A percentile compares a stretch with the other conserved stretches of the same genome.
These are phyloP conservation scores for Geotrupes spiniger DNA, from an alignment of 2,888 invertebrate species.

Conservation along the genomic window DNA sequence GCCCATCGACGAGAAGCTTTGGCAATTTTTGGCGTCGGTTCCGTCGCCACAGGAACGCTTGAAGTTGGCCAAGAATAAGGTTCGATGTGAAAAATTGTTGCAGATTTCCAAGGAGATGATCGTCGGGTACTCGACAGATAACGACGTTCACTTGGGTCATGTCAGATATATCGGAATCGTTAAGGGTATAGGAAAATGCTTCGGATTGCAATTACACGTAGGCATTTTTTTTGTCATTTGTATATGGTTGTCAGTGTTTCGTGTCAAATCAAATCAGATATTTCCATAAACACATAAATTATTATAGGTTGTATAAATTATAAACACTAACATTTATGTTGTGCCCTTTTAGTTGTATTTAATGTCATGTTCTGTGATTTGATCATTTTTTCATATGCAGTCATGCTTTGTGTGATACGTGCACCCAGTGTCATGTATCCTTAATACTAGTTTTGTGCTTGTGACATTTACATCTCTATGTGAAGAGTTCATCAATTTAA, in stretches of 20 bases:
- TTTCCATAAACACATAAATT: too few species aligned
- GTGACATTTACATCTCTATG: too few species aligned
- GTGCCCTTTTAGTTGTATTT: too few species aligned
- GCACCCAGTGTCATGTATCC: too few species aligned
- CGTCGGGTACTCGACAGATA: conserved; percentile 46
- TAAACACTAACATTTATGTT: too few species aligned
- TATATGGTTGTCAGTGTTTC: conserved; percentile 7
- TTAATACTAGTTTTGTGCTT: too few species aligned
- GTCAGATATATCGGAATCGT: conserved; percentile 58
- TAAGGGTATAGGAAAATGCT: conserved; percentile 55
- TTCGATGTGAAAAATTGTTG: conserved; percentile 50
- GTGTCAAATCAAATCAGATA: conserved; percentile 3
- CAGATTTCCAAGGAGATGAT: conserved; percentile 44
- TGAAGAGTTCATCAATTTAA: too few species aligned
- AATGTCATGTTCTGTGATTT: not conserved
- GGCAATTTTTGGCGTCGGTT: conserved; percentile 55
- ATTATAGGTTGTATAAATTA: too few species aligned
- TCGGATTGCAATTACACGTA: conserved; percentile 59
- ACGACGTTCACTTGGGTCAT: conserved; percentile 44
- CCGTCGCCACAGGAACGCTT: conserved; percentile 53
- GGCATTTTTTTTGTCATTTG: conserved; percentile 30
- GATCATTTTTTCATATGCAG: not conserved
- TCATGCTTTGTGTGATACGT: not conserved
- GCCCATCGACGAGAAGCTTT: conserved; percentile 46
- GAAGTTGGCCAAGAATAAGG: conserved; percentile 49